These are phyloP conservation scores for Ormia ochracea DNA, from an alignment of 2,888 invertebrate genomes.

Conservation along the genomic window DNA sequence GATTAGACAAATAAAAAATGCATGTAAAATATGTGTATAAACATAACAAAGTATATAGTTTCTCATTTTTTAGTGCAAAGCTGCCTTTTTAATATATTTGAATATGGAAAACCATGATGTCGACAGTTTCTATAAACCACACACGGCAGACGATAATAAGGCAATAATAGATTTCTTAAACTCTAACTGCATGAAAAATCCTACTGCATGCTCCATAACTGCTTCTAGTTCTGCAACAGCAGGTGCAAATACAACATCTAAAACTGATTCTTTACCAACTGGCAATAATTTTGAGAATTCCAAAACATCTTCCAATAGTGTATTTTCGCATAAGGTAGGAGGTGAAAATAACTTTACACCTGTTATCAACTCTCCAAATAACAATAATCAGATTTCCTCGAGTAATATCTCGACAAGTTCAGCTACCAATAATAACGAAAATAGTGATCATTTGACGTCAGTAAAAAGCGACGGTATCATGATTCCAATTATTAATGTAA, in stretches of 20 bases:
- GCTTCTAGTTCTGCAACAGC: neutral
- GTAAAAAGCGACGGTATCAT: conserved; percentile 74
- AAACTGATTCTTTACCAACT: neutral
- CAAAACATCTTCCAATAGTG: neutral
- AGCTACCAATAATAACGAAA: conserved; percentile 44
- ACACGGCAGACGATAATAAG: conserved; percentile 74
- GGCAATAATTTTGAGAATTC: neutral
- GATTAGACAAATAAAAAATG: too few species aligned
- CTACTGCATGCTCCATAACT: neutral
- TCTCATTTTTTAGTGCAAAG: too few species aligned
- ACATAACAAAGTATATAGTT: too few species aligned
- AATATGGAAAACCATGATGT: conserved; percentile 67
- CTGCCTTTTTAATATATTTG: too few species aligned
- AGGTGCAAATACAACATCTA: neutral
- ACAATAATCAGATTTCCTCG: conserved; percentile 39
- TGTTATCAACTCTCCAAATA: conserved; percentile 68
- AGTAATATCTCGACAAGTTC: neutral
- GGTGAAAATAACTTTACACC: conserved; percentile 74
- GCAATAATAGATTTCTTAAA: conserved; percentile 76
- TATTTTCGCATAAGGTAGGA: conserved; percentile 59
- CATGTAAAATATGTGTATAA: too few species aligned
- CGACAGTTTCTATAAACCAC: conserved; percentile 60
- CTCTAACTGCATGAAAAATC: conserved; percentile 68
- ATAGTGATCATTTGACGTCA: neutral
- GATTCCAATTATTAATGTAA: conserved; percentile 91